Evolutionary conservation across 2,888 invertebrate species (phyloP).

Genomic region (Tiliacea aurago): DNA sequence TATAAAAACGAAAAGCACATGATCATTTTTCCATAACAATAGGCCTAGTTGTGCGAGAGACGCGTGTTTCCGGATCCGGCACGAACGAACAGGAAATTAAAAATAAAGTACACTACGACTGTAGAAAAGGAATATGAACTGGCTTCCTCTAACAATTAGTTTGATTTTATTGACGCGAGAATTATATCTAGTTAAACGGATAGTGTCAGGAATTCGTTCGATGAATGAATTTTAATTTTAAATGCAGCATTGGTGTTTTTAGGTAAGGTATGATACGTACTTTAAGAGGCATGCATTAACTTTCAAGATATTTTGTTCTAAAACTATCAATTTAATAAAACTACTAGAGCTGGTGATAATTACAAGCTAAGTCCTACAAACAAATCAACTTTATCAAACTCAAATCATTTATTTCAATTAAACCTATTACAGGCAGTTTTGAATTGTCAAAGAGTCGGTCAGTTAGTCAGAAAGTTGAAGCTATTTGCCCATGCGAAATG

Average conservation of each 20-base stretch:
- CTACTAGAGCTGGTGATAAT: not conserved
- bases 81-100: constrained; percentile 64
- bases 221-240: not conserved
- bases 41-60: constrained; percentile 52
- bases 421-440: too few relatives aligned
- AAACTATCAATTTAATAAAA: too few relatives aligned
- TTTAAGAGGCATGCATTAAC: too few relatives aligned
- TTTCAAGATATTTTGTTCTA: not conserved
- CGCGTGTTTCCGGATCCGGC: constrained; percentile 55
- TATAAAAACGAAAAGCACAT: constrained; percentile 25
- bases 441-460: too few relatives aligned
- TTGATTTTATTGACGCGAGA: constrained; percentile 28
- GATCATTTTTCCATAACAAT: constrained; percentile 58
- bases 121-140: constrained; percentile 34
- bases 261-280: too few relatives aligned
- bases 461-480: too few relatives aligned
- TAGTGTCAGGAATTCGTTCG: not conserved
- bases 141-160: constrained; percentile 48
- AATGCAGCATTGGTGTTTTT: not conserved
- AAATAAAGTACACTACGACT: constrained; percentile 57
- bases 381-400: not conserved
- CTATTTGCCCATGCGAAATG: too few relatives aligned
- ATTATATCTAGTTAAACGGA: not conserved
- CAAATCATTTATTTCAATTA: too few relatives aligned
- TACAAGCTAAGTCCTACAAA: not conserved